Evolutionary conservation across 1,140 invertebrate genomes (phyloP), one percentile per base, ranked within the genome.

Genomic region (Calliphora vicina): DNA sequence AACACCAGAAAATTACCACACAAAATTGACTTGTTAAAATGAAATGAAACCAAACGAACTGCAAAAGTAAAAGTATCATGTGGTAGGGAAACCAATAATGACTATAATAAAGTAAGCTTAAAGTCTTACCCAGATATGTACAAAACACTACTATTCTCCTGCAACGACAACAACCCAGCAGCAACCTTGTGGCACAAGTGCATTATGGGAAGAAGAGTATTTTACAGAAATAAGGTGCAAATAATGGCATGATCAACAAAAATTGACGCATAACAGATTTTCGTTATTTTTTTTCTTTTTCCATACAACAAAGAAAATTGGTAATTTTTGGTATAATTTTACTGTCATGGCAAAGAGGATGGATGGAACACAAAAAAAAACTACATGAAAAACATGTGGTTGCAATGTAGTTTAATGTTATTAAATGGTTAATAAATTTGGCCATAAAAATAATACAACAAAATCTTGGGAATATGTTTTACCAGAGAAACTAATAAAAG

Each of bases 21-120:
- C 23, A 67, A 23, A 23, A 67, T 25, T 67, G n/a, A 25, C 61
- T 67, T 67, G 61, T 23, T 23, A 67, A 67, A 67, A 67, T 23
- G 20, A 67, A 67, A 67, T 25, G 23, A 25, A 20, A 23, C n/a
- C n/a, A 67, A 23, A 67, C 61, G n/a, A 67, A 67, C 8, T 20
- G 20, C 17, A 67, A 67, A 67, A 67, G 61, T 67, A 67, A 67
- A 67, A 67, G 61, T 67, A 67, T 23, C 61, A 67, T 67, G 20
- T 67, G 61, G 61, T 67, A 10, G 23, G 50, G 20, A 81, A 82
- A 84, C 85, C 82, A 84, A 84, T 87, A 87, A 88, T 88, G 85
- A 82, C 78, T 71, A 67, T 86, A 85, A 88, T 88, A 88, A 88
- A 88, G 86, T 86, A 82, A 87, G 87, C 87, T 88, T 88, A 87